A percentile compares a stretch with the other conserved stretches of the same genome.
Conservation (phyloP, 2,113 vertebrate species). For the Oryzias curvinotus region DNA sequence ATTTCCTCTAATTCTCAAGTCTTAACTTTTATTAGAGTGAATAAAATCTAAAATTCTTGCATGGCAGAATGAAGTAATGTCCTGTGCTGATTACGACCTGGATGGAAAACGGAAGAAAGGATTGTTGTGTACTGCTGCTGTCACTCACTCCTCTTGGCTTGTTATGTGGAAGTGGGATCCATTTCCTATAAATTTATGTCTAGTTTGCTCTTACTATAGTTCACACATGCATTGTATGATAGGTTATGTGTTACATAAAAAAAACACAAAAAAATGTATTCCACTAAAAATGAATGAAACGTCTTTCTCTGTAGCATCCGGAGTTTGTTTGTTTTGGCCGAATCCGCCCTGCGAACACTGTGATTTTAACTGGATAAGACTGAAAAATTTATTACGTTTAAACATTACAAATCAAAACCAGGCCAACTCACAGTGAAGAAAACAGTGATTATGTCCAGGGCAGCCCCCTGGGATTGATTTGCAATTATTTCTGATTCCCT, state of each 20-base stretch:
- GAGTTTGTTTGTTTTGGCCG: slow-evolving; percentile 71
- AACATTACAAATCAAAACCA: slow-evolving; percentile 54
- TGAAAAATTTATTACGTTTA: slow-evolving; percentile 54
- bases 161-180: not conserved
- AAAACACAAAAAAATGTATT: not conserved
- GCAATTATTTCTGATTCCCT: slow-evolving; percentile 48
- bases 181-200: too few relatives aligned
- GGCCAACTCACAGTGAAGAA: slow-evolving; percentile 37
- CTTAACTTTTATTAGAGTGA: slow-evolving; percentile 37
- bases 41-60: slow-evolving; percentile 32
- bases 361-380: slow-evolving; percentile 48
- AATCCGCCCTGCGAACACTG: slow-evolving; percentile 43
- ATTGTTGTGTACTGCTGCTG: not conserved
- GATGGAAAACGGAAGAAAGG: slow-evolving; percentile 16
- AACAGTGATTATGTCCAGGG: slow-evolving; percentile 40
- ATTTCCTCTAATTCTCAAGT: slow-evolving; percentile 69
- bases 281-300: slow-evolving; percentile 23
- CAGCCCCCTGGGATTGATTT: slow-evolving; percentile 35
- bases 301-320: slow-evolving; percentile 55
- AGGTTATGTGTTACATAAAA: too few relatives aligned
- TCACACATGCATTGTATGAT: too few relatives aligned
- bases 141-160: slow-evolving; percentile 1
- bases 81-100: slow-evolving; percentile 39
- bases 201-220: too few relatives aligned
- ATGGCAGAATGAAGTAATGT: slow-evolving; percentile 51